phyloP scores from a whole-genome alignment of 2,113 vertebrate species.

The Dromaius novaehollandiae region DNA sequence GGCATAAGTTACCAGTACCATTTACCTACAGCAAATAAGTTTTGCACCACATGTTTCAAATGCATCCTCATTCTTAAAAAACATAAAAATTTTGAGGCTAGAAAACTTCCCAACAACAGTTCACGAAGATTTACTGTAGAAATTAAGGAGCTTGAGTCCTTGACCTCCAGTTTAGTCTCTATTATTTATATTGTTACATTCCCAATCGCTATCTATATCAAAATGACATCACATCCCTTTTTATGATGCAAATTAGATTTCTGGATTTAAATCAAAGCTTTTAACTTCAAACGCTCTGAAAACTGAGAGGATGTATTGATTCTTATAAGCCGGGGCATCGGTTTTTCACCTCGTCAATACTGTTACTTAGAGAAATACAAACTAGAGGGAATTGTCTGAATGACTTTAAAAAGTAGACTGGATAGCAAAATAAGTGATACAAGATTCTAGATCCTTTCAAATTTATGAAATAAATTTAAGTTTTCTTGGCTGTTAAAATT shows the following conservation, averaged over 20 bases:
- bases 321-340: neutral
- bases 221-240: neutral
- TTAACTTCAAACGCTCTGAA: neutral
- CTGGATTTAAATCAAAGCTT: slow-evolving; percentile 10
- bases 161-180: neutral
- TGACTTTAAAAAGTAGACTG: neutral
- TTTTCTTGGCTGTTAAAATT: neutral
- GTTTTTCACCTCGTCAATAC: neutral
- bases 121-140: neutral
- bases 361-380: neutral
- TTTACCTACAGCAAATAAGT: neutral
- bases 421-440: neutral
- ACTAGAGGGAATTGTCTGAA: neutral
- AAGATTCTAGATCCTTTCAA: neutral
- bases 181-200: neutral
- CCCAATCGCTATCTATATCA: neutral
- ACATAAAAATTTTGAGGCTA: neutral
- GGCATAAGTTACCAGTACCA: neutral
- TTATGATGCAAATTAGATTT: slow-evolving; percentile 23
- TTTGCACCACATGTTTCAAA: neutral
- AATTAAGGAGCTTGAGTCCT: neutral
- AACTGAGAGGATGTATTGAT: neutral
- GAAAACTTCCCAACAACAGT: neutral
- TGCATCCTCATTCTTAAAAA: neutral
- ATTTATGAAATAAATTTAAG: neutral